These are phyloP conservation scores for Iphiclides podalirius DNA, from an alignment of 2,888 invertebrate genomes.

Conservation along the genomic window DNA sequence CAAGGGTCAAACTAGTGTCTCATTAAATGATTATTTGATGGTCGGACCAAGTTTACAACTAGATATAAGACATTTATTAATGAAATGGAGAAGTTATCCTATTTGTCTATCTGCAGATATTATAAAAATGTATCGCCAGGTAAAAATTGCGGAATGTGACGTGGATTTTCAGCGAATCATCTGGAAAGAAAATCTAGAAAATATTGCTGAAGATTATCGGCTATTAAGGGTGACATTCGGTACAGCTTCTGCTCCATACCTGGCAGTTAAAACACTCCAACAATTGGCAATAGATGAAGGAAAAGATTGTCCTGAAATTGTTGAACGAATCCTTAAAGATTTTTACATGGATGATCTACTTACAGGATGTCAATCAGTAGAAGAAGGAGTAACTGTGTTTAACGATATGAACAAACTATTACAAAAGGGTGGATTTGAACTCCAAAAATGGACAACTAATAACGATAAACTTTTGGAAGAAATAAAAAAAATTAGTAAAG, in stretches of 20 bases:
- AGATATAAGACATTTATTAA: slow-evolving; percentile 24
- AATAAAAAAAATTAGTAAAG: slow-evolving; percentile 22
- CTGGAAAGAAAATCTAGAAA: slow-evolving; percentile 22
- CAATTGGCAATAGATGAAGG: slow-evolving; percentile 26
- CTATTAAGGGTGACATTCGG: slow-evolving; percentile 28
- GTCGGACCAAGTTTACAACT: slow-evolving; percentile 29
- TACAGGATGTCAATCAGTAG: neutral
- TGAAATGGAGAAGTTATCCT: slow-evolving; percentile 25
- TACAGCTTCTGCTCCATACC: slow-evolving; percentile 4
- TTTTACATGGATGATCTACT: slow-evolving; percentile 2
- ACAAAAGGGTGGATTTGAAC: slow-evolving; percentile 29
- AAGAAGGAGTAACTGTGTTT: neutral
- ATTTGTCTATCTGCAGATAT: slow-evolving; percentile 24
- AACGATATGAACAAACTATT: slow-evolving; percentile 28
- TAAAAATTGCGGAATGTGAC: slow-evolving; percentile 20
- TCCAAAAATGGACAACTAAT: slow-evolving; percentile 38
- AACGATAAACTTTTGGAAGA: slow-evolving; percentile 24
- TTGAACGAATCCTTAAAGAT: neutral
- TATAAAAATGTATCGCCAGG: slow-evolving; percentile 27
- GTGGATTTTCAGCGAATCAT: slow-evolving; percentile 26
- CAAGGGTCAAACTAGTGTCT: slow-evolving; percentile 10
- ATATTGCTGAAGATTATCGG: slow-evolving; percentile 23
- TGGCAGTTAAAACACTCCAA: slow-evolving; percentile 19
- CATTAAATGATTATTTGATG: slow-evolving; percentile 25
- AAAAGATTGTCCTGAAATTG: neutral